A percentile compares a stretch with the other conserved stretches of the same genome.
Evolutionary conservation across 2,888 invertebrate species (phyloP).

Genomic region (Ophion obscuratus): DNA sequence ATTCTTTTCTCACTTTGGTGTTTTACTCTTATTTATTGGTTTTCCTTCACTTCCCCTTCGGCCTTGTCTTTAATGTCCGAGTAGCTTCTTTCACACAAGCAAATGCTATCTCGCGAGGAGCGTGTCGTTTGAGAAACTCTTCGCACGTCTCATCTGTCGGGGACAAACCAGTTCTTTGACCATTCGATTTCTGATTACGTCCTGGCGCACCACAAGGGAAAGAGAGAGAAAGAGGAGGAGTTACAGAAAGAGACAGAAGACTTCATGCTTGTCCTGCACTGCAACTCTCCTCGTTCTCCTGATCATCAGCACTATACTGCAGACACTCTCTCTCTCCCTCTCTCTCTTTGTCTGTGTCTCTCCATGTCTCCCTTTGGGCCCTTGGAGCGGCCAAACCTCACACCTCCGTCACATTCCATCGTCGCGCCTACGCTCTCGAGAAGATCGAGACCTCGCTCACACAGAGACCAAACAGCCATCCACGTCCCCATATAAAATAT

Average conservation of each 20-base stretch:
- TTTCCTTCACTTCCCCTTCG: constrained; percentile 12
- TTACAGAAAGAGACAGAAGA: not conserved
- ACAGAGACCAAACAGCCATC: constrained; percentile 32
- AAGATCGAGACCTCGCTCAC: constrained; percentile 55
- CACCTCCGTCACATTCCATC: constrained; percentile 64
- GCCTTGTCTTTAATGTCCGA: constrained; percentile 27
- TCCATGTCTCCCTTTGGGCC: constrained; percentile 2
- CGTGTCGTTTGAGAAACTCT: constrained; percentile 57
- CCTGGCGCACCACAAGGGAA: constrained; percentile 4
- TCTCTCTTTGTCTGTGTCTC: too few relatives aligned
- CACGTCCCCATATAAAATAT: constrained; percentile 22
- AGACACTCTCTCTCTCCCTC: not conserved
- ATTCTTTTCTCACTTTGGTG: too few relatives aligned
- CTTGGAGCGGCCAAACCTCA: constrained; percentile 31
- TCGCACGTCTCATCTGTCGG: constrained; percentile 44
- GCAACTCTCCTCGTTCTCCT: constrained; percentile 33
- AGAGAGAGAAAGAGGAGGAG: constrained; percentile 38
- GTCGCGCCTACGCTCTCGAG: constrained; percentile 65
- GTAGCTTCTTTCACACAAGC: not conserved
- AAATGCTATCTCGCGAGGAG: not conserved
- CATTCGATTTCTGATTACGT: constrained; percentile 61
- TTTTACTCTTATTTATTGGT: not conserved
- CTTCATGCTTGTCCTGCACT: not conserved
- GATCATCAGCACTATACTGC: constrained; percentile 22
- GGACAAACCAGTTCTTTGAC: constrained; percentile 64